These are phyloP conservation scores for Enoplosus armatus DNA, from an alignment of 2,797 vertebrate genomes.

Conservation along the genomic window DNA sequence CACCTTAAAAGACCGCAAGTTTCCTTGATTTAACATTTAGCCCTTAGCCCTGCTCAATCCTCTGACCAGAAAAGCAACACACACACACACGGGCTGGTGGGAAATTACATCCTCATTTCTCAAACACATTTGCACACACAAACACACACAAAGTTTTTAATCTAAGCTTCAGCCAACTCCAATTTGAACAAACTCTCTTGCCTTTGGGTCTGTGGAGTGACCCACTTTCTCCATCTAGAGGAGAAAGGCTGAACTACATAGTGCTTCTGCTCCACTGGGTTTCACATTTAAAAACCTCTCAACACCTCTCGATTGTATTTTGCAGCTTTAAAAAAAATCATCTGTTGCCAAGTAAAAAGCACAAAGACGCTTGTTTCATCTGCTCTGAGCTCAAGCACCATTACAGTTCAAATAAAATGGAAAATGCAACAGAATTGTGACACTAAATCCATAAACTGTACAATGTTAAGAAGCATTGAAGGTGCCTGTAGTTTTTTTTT, in stretches of 20 bases:
- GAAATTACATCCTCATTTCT: slow-evolving; percentile 56
- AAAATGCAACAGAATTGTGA: slow-evolving; percentile 60
- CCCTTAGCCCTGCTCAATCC: slow-evolving; percentile 55
- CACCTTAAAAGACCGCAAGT: slow-evolving; percentile 42
- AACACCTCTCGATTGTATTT: slow-evolving; percentile 73
- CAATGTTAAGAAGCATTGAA: slow-evolving; percentile 77
- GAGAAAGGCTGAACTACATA: slow-evolving; percentile 60
- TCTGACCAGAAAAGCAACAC: slow-evolving; percentile 42
- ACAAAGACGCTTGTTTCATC: slow-evolving; percentile 60
- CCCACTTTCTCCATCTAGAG: slow-evolving; percentile 58
- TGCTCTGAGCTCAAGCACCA: slow-evolving; percentile 62
- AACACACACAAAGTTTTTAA: slow-evolving; percentile 31
- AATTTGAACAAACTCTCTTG: slow-evolving; percentile 43
- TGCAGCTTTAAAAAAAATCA: slow-evolving; percentile 70
- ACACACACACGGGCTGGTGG: slow-evolving; percentile 41
- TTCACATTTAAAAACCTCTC: slow-evolving; percentile 65
- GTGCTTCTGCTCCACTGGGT: slow-evolving; percentile 58
- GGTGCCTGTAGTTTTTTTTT: slow-evolving; percentile 71
- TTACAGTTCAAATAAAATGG: slow-evolving; percentile 74
- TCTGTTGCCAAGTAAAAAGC: slow-evolving; percentile 50
- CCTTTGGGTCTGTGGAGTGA: slow-evolving; percentile 44
- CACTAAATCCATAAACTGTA: slow-evolving; percentile 68
- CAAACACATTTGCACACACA: slow-evolving; percentile 45
- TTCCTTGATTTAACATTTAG: slow-evolving; percentile 61
- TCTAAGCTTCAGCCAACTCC: slow-evolving; percentile 46